Evolutionary conservation across 1,140 invertebrate genomes (phyloP).

Genomic region (Ips nitidus): DNA sequence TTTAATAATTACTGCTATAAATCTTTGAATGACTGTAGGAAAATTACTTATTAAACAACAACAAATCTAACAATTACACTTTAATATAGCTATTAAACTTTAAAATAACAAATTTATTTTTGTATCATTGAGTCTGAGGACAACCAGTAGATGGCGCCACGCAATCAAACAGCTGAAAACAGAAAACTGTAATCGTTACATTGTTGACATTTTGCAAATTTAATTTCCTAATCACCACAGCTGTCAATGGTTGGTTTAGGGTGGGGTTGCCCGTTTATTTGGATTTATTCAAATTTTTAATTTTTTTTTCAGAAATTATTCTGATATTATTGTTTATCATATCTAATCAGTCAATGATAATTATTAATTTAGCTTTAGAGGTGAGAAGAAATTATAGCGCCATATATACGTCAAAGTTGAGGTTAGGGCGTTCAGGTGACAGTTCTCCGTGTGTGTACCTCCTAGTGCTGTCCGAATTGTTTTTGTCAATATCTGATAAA

Average conservation of each 20-base stretch:
- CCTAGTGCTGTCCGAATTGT: slow-evolving; percentile 31
- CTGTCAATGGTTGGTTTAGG: slow-evolving; percentile 31
- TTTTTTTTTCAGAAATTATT: slow-evolving; percentile 24
- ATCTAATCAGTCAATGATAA: not conserved
- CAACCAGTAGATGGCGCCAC: not conserved
- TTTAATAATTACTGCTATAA: too few species aligned
- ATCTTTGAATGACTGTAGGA: too few species aligned
- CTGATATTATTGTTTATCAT: not conserved
- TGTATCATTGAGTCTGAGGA: too few species aligned
- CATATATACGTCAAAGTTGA: slow-evolving; percentile 19
- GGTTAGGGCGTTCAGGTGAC: slow-evolving; percentile 34
- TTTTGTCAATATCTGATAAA: slow-evolving; percentile 13
- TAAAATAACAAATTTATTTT: too few species aligned
- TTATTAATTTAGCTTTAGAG: not conserved
- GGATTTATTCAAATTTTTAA: slow-evolving; percentile 22
- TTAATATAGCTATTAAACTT: too few species aligned
- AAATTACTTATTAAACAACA: too few species aligned
- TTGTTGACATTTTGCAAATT: not conserved
- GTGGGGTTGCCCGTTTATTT: slow-evolving; percentile 26
- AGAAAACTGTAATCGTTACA: slow-evolving; percentile 14
- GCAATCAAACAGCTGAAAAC: slow-evolving; percentile 19
- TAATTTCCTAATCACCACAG: not conserved
- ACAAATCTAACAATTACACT: too few species aligned
- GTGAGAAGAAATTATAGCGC: not conserved
- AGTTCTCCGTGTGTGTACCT: slow-evolving; percentile 26